Base-by-base conservation (phyloP, 2,888 invertebrate genomes). In the Tortrix viridana region DNA sequence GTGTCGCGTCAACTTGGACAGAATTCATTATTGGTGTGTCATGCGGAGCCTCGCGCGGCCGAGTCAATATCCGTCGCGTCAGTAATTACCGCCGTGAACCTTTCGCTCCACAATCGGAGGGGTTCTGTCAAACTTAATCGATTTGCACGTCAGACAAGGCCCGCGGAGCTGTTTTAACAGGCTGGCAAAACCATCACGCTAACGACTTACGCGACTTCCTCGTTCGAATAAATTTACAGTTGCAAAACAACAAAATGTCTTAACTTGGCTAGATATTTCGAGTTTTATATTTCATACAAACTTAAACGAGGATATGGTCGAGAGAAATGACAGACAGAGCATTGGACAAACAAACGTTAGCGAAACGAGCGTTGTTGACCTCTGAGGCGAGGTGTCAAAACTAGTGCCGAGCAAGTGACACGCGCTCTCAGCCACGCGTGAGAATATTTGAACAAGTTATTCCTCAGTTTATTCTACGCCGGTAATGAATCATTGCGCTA, bases 401-500 rank as follows among this genome's bases (percentile, higher is more conserved):
- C 82, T 82, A 79, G 79, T 80, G 78, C 79, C 79, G 73, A 79
- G 82, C 84, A 84, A 87, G 84, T 86, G 88, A 89, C 88, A 85
- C 83, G 80, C 74, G 75, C 76, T 75, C 75, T 74, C 76, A 76
- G 80, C 77, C 80, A 84, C 83, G 86, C 89, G 90, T 91, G 91
- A 89, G 89, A 91, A 90, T 85, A 86, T 89, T 86, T 88, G 84
- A 84, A 89, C 88, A 91, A 89, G 56, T 52, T 83, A 88, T 80
- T 82, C 80, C 80, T 79, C 74, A 82, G 88, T 89, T 88, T 87
- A 84, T 88, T 86, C 86, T 86, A 84, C 82, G 76, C 82, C 77
- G 80, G 86, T 87, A 88, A 89, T 90, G 89, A 90, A 88, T 90
- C 87, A 90, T 89, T 86, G 86, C 80, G 80, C 85, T 87, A 90